Evolutionary conservation across 2,797 vertebrate genomes (phyloP), one percentile per base, ranked within the genome.

Genomic region (Diplodus puntazzo): DNA sequence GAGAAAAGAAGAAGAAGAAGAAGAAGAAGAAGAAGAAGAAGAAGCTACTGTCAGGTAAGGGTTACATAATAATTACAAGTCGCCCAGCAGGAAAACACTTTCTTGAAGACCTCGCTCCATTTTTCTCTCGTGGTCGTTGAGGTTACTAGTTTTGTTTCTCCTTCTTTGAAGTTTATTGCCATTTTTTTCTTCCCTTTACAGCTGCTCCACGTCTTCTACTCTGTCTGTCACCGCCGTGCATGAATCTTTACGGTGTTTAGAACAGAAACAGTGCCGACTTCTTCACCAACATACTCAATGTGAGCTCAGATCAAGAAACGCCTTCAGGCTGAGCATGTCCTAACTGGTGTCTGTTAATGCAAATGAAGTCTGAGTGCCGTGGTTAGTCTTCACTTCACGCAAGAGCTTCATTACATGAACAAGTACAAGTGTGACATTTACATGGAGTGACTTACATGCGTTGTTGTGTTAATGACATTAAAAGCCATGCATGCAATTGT

Each of bases 401-500:
- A 9, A 39, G 30, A 73, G 62, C 52, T 9, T 34, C 34, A 34
- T 34, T 34, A 34, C 34, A 34, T 34, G 34, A 34, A 34, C 34
- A 34, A 34, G 8, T 34, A 34, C 34, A 9, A 34, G 34, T 34
- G 34, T 9, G 34, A 34, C 7, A 9, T 34, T 66, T 53, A 57
- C 58, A 70, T 69, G 18, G 52, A 79, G 25, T 48, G 65, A 34
- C 45, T 21, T 18, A 42, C 10, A 18, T 48, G 73, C 58, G 54
- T 27, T 27, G 43, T 23, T 48, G 42, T 34, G 64, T 69, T 46
- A 77, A 73, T 84, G 72, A 73, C 57, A 42, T 42, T 39, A 30
- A 20, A 23, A 23, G 27, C 27, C 34, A 53, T 18, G 58, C 60
- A 68, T 77, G 71, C 60, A 65, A 74, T 78, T 73, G 71, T 8